Percentiles rank a stretch among this genome's conserved stretches.
Conservation (phyloP, 2,888 invertebrate genomes). For the Eumacrocentrus americanus region DNA sequence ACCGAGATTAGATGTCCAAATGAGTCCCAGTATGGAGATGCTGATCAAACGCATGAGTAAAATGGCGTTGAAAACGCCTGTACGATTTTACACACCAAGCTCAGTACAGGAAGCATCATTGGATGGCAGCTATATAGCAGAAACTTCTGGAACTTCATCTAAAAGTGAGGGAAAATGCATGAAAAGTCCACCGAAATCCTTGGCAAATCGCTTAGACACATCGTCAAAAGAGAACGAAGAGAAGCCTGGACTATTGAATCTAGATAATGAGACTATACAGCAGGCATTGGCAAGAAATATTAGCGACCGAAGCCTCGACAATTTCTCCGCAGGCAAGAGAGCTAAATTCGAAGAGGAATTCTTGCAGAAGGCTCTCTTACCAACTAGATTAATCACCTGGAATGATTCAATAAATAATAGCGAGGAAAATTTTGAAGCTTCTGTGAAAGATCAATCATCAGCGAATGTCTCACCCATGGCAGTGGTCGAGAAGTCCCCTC, state of each 20-base stretch:
- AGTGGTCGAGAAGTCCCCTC: conserved; percentile 10
- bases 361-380: not conserved
- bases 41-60: conserved; percentile 26
- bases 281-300: too few relatives aligned
- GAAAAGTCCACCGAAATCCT: too few relatives aligned
- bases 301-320: too few relatives aligned
- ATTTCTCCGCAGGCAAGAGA: too few relatives aligned
- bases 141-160: too few relatives aligned
- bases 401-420: too few relatives aligned
- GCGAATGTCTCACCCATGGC: not conserved
- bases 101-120: not conserved
- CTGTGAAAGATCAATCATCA: too few relatives aligned
- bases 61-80: conserved; percentile 16
- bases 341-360: not conserved
- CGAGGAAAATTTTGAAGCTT: too few relatives aligned
- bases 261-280: too few relatives aligned
- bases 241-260: conserved; percentile 22
- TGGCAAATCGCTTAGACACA: too few relatives aligned
- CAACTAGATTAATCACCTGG: not conserved
- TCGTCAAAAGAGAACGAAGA: conserved; percentile 27
- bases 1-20: conserved; percentile 13
- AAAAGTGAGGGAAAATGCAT: too few relatives aligned
- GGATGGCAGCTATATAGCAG: too few relatives aligned
- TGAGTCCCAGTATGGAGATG: conserved; percentile 35
- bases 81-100: not conserved